A percentile compares a stretch with the other conserved stretches of the same genome.
These are phyloP conservation scores for Orchesella cincta DNA, from an alignment of 1,140 invertebrate genomes.

Conservation along the genomic window DNA sequence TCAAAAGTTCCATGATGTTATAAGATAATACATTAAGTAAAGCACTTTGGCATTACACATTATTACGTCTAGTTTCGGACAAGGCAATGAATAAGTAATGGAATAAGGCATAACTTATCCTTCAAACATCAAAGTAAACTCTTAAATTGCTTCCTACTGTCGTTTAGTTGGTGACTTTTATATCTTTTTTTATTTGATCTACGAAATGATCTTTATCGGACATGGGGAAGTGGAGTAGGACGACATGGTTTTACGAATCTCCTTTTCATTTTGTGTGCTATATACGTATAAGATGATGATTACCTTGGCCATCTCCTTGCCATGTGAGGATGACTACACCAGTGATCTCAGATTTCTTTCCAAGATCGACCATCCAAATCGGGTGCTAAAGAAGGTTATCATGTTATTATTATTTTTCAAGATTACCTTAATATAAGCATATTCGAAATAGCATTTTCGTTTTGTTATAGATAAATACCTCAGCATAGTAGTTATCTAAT, in stretches of 20 bases:
- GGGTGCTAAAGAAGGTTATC: too few relatives aligned
- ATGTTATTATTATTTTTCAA: too few relatives aligned
- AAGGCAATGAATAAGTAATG: not conserved
- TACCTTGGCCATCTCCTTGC: conserved; percentile 62
- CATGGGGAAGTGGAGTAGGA: too few relatives aligned
- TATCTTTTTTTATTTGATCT: too few relatives aligned
- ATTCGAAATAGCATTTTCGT: too few relatives aligned
- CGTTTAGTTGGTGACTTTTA: not conserved
- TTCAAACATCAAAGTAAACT: not conserved
- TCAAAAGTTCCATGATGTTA: conserved; percentile 21
- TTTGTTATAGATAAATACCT: too few relatives aligned
- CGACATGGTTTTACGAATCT: too few relatives aligned
- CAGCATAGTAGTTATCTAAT: conserved; percentile 63
- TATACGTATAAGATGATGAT: too few relatives aligned
- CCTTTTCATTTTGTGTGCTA: too few relatives aligned
- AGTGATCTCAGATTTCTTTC: conserved; percentile 55
- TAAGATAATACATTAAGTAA: not conserved
- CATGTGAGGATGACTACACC: conserved; percentile 62
- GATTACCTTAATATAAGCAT: too few relatives aligned
- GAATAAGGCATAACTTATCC: not conserved
- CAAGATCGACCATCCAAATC: conserved; percentile 63
- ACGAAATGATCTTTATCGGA: too few relatives aligned
- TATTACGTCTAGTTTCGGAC: not conserved
- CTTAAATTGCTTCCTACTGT: not conserved
- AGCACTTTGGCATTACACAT: not conserved